Evolutionary conservation across 2,113 vertebrate genomes (phyloP).

Genomic region (Rissa tridactyla): DNA sequence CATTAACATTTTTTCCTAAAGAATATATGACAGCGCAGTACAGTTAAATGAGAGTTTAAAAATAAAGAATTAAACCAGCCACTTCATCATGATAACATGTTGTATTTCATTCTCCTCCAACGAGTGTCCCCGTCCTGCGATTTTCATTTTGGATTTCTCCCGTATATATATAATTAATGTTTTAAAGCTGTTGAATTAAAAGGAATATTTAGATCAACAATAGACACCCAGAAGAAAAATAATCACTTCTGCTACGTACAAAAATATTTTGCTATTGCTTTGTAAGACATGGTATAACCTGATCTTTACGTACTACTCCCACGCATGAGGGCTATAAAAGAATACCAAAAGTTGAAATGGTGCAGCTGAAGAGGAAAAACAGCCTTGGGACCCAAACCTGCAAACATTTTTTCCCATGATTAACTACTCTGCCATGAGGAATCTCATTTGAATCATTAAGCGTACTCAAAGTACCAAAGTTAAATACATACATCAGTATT

Average conservation of each 20-base stretch:
- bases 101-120: not conserved
- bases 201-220: not conserved
- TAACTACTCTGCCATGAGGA: constrained; percentile 22
- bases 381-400: constrained; percentile 17
- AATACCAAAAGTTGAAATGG: not conserved
- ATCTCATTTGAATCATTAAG: constrained; percentile 22
- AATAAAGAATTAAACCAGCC: not conserved
- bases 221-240: not conserved
- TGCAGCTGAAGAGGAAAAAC: not conserved
- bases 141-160: not conserved
- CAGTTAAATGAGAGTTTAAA: not conserved
- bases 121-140: not conserved
- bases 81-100: not conserved
- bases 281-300: not conserved
- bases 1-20: constrained; percentile 28
- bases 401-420: constrained; percentile 37
- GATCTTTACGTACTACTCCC: not conserved
- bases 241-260: not conserved
- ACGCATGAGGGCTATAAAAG: not conserved
- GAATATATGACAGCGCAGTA: not conserved
- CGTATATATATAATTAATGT: not conserved
- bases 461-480: not conserved
- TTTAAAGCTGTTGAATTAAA: not conserved
- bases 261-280: not conserved
- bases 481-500: constrained; percentile 12